phyloP scores from a whole-genome alignment of 2,113 vertebrate genomes.

The Ctenomys sociabilis region DNA sequence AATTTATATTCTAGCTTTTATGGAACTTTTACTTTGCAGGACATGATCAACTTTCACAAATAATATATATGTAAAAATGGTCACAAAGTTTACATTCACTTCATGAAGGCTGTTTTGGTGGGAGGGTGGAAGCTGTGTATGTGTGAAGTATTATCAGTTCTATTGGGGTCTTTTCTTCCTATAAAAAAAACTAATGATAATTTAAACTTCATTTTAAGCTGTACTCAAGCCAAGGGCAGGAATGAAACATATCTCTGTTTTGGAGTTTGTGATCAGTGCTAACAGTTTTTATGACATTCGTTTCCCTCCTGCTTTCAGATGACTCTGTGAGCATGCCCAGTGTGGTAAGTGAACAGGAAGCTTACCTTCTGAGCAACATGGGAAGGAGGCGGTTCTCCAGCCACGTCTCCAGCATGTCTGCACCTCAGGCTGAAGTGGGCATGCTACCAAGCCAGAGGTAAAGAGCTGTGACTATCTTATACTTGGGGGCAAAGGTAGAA shows the following conservation, averaged over 20 bases:
- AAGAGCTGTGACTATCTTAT: slow-evolving; percentile 49
- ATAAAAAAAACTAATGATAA: neutral
- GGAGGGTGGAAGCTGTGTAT: neutral
- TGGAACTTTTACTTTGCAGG: neutral
- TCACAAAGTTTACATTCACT: neutral
- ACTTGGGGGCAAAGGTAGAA: slow-evolving; percentile 18
- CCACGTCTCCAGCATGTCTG: slow-evolving; percentile 92
- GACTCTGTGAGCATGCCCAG: slow-evolving; percentile 99
- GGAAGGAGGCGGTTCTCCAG: slow-evolving; percentile 97
- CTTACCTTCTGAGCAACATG: slow-evolving; percentile 92
- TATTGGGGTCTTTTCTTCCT: neutral
- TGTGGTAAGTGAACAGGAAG: slow-evolving; percentile 98
- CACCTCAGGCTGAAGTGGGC: slow-evolving; percentile 91
- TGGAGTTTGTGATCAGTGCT: neutral
- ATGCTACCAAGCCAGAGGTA: slow-evolving; percentile 99
- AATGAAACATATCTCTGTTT: neutral
- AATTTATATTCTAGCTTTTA: slow-evolving; percentile 18
- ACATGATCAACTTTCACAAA: slow-evolving; percentile 16
- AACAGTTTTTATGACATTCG: neutral
- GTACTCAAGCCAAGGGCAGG: neutral
- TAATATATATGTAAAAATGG: slow-evolving; percentile 17
- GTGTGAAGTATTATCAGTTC: neutral
- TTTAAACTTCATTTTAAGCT: neutral
- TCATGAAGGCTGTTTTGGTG: neutral
- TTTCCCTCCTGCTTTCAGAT: slow-evolving; percentile 85